A percentile compares a stretch with the other conserved stretches of the same genome.
These are phyloP conservation scores for Cygnus olor DNA, from an alignment of 2,797 vertebrate genomes.

Conservation along the genomic window DNA sequence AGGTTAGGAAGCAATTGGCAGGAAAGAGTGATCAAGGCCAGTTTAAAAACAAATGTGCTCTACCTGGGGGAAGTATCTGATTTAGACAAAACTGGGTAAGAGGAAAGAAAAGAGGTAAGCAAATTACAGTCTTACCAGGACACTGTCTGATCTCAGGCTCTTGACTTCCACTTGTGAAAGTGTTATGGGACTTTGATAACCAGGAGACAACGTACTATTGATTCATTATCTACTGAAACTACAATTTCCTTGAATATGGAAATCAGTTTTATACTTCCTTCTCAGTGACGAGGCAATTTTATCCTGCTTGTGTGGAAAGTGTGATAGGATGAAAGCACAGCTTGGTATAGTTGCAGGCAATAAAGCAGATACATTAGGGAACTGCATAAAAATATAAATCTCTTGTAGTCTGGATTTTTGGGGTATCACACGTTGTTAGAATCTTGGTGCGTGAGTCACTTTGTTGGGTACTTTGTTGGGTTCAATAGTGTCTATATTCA, in stretches of 20 bases:
- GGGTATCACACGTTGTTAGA: neutral
- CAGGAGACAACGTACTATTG: neutral
- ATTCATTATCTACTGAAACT: neutral
- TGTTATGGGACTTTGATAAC: neutral
- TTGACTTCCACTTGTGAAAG: neutral
- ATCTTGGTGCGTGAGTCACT: neutral
- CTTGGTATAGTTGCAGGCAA: neutral
- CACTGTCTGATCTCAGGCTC: neutral
- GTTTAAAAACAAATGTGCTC: neutral
- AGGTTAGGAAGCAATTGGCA: neutral
- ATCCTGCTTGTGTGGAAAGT: neutral
- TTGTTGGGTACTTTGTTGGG: neutral
- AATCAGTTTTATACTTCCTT: neutral
- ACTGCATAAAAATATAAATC: neutral
- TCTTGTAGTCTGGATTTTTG: neutral
- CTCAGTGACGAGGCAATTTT: neutral
- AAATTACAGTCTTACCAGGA: neutral
- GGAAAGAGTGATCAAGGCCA: neutral
- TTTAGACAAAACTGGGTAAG: neutral
- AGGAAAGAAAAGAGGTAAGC: neutral
- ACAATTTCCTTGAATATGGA: neutral
- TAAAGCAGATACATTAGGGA: neutral
- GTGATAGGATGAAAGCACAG: neutral
- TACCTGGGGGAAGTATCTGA: neutral
- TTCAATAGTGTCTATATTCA: neutral